Evolutionary conservation across 2,797 vertebrate genomes (phyloP), one percentile per base, ranked within the genome.

Genomic region (Epinephelus coioides): DNA sequence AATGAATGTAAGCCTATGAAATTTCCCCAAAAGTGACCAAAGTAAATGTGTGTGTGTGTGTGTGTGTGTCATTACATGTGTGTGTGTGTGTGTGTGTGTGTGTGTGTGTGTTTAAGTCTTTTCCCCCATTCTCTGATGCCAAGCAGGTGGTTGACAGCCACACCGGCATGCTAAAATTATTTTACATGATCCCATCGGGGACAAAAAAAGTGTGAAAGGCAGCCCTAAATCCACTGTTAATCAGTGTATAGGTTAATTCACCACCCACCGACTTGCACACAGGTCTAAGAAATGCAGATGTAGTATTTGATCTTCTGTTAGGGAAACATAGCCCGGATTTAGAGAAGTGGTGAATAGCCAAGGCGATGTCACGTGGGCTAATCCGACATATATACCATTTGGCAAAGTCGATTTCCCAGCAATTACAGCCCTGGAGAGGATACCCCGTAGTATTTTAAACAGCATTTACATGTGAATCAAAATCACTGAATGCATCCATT

Each of bases 391-490:
- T 84, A 85, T 74, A 92, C 68, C 55, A 79, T 80, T 87, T 70
- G 76, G 73, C 74, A 76, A 64, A 84, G 87, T 90, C 66, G 23
- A 84, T 89, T 94, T 93, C 91, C 94, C 89, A 93, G 91, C 90
- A 78, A 90, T 88, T 82, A 73, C 63, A 76, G 69, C 49, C 63
- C 61, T n/a, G 77, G 80, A 80, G 64, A 73, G 67, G 56, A 87
- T 80, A 73, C 65, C 82, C 80, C 23, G 50, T 38, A 57, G 81
- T 67, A 84, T 84, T 88, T 87, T 76, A 82, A 84, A 83, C 69
- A 72, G 43, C 82, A 95, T 95, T 95, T 95, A 86, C 94, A 95
- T 95, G 82, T 94, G 87, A 95, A 95, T 95, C 77, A 69, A 74
- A 70, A 62, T 64, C 69, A 50, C 57, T 89, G 81, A 93, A 93